Evolutionary conservation across 1,140 invertebrate species (phyloP).

Genomic region (Diabrotica undecimpunctata): DNA sequence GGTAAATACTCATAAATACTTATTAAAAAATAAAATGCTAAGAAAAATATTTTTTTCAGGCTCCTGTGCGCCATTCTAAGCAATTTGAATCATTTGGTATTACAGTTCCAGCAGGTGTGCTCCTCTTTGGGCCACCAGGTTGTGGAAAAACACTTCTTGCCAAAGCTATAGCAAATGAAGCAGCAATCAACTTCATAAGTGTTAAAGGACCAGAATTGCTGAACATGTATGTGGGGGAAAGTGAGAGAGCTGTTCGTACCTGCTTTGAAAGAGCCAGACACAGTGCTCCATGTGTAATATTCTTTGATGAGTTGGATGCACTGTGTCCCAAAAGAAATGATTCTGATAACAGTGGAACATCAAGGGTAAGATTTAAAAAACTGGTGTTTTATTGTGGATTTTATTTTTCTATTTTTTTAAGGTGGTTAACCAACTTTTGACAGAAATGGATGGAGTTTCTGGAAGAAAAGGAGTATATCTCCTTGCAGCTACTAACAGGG

Average conservation of each 20-base stretch:
- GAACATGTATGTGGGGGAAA: constrained; percentile 99
- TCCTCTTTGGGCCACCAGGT: constrained; percentile 89
- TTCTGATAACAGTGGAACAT: constrained; percentile 56
- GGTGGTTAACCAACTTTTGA: constrained; percentile 95
- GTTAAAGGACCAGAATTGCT: constrained; percentile 91
- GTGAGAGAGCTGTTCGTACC: constrained; percentile 91
- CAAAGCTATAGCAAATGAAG: constrained; percentile 90
- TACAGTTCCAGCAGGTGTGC: constrained; percentile 69
- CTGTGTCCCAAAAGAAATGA: constrained; percentile 80
- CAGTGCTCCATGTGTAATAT: constrained; percentile 97
- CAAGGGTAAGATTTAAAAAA: constrained; percentile 22
- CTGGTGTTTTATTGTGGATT: constrained; percentile 63
- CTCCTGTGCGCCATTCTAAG: constrained; percentile 83
- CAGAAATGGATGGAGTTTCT: constrained; percentile 98
- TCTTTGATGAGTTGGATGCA: constrained; percentile 99
- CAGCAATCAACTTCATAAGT: constrained; percentile 83
- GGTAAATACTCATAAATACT: constrained; percentile 49
- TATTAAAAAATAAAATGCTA: constrained; percentile 1
- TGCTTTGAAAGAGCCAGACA: constrained; percentile 92
- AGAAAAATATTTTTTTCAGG: constrained; percentile 53
- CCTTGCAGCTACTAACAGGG: constrained; percentile 94
- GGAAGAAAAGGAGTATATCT: constrained; percentile 86
- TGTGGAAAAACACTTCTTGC: constrained; percentile 90
- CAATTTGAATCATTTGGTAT: constrained; percentile 76
- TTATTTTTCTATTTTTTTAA: no score